Base-by-base conservation (phyloP, 1,140 invertebrate species). In the Adoxophyes honmai region DNA sequence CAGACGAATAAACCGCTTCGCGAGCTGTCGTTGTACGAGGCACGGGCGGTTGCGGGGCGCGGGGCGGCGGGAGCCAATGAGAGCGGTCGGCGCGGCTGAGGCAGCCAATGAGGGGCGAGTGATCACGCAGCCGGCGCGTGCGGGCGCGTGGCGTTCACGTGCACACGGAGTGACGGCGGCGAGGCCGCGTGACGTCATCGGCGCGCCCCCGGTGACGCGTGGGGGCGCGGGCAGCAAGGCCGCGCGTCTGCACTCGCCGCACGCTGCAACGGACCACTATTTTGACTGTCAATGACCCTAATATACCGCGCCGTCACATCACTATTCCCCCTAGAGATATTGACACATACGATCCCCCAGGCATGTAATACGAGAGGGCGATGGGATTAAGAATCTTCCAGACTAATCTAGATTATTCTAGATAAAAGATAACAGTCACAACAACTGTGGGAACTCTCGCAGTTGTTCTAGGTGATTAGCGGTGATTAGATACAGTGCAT, bases 121-220 rank as follows among this genome's bases (percentile, higher is more conserved):
- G 79, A 83, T 89, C 90, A 92, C 79, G 79, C 90, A 85, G 65
- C 61, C 60, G 55, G 57, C 78, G 89, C 90, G 88, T 91, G 91
- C 83, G 68, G 66, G 71, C 80, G 89, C 91, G 89, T 91, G 91
- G 39, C 86, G 77, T 90, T 91, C 91, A 91, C 91, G 91, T 92
- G 91, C 78, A 79, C 81, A 64, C 57, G 69, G 88, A 84, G 83
- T 91, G 90, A 76, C 80, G 88, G 83, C 66, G 69, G 69, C 79
- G 78, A 81, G 78, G 85, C 81, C 81, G 78, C 84, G 90, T 91
- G 90, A 91, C 83, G 78, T 80, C 82, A 83, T 64, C 81, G 80
- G 79, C 81, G 81, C 78, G 78, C 81, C 82, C 81, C 81, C 85
- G 78, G 78, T 86, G 68, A 62, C 64, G 66, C 53, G 60, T 60